Evolutionary conservation across 2,888 invertebrate genomes (phyloP), one percentile per base, ranked within the genome.

Genomic region (Drosophila barbarae): DNA sequence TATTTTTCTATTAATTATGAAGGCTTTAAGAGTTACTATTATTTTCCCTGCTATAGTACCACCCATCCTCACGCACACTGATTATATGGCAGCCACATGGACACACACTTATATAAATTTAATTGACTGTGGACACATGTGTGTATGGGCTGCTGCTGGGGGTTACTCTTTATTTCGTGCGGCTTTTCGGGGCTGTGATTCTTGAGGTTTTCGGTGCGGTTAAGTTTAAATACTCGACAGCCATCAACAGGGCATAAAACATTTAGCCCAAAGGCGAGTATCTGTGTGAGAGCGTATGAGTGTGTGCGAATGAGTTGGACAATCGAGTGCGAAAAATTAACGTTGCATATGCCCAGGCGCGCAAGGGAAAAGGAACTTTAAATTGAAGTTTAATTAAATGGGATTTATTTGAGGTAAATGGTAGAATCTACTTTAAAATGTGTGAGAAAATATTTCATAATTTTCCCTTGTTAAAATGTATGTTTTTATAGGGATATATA

Each of bases 221-320:
- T 79, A 77, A 85, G 74, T 82, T 86, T 79, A 84, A 84, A 86
- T 82, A 82, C 83, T 79, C 77, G 81, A 85, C 85, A 74, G 80
- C 66, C 75, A 77, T 78, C 83, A 82, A 78, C 80, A 85, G 85
- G 74, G 84, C 74, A 84, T 82, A 81, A 81, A 81, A 85, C 81
- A 81, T 81, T 81, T 81, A 81, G 77, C 81, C 75, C 72, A 69
- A 75, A 73, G 75, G 80, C 73, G 66, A 76, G 76, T 23, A 44
- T 30, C 13, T 34, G 39, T 21, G 39, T 39, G 7, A 21, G 4
- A 21, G 13, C 13, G 39, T 3, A 21, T 21, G 39, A 39, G 39
- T 21, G 32, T 47, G 50, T 23, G 49, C n/a, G 39, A 54, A 30
- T 42, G 50, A 15, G 56, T 44, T 49, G 50, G 52, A 47, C 39